Evolutionary conservation across 2,888 invertebrate genomes (phyloP).

Genomic region (Aspidiotus destructor): DNA sequence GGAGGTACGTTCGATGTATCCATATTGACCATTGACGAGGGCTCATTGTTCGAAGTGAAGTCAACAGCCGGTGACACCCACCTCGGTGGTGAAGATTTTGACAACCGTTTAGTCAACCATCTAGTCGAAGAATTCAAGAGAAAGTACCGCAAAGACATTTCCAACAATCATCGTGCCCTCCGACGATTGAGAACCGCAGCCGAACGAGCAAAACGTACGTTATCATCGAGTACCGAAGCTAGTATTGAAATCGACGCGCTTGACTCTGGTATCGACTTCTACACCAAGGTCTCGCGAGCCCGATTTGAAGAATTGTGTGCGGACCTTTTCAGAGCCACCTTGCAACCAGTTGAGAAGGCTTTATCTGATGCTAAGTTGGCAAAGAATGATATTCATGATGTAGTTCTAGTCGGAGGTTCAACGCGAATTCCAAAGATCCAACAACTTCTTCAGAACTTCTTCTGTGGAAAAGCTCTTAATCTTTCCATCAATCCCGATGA

Average conservation of each 20-base stretch:
- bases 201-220: slow-evolving; percentile 47
- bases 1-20: slow-evolving; percentile 93
- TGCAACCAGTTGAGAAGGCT: slow-evolving; percentile 68
- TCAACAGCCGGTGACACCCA: slow-evolving; percentile 78
- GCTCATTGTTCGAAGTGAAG: slow-evolving; percentile 72
- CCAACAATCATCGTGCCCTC: slow-evolving; percentile 44
- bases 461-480: slow-evolving; percentile 57
- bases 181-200: slow-evolving; percentile 47
- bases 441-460: slow-evolving; percentile 58
- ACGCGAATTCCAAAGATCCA: slow-evolving; percentile 72
- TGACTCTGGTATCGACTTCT: slow-evolving; percentile 47
- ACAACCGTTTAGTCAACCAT: slow-evolving; percentile 50
- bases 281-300: slow-evolving; percentile 60
- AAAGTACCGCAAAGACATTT: slow-evolving; percentile 46
- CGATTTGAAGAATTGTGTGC: slow-evolving; percentile 65
- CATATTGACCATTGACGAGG: slow-evolving; percentile 76
- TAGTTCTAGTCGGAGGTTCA: slow-evolving; percentile 71
- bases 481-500: slow-evolving; percentile 71
- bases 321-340: slow-evolving; percentile 60
- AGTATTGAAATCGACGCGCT: slow-evolving; percentile 47
- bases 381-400: slow-evolving; percentile 62
- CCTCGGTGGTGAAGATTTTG: slow-evolving; percentile 60
- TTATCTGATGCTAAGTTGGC: slow-evolving; percentile 66
- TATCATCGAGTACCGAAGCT: slow-evolving; percentile 48
- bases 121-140: slow-evolving; percentile 51